phyloP scores from a whole-genome alignment of 2,113 vertebrate species.

The Trinectes maculatus region DNA sequence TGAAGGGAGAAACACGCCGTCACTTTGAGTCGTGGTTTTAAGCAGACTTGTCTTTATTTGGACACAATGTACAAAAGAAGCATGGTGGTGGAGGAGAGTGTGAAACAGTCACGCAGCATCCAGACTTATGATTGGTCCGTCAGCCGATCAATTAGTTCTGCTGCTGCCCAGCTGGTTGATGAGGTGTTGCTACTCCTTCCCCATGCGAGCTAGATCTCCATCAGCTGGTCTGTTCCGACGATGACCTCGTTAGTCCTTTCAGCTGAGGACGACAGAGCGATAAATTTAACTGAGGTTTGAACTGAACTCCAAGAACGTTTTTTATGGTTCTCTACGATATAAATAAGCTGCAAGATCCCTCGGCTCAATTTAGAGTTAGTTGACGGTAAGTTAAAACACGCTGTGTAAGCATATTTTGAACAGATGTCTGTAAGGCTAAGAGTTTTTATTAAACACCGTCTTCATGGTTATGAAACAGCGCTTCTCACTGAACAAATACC shows the following conservation, averaged over 20 bases:
- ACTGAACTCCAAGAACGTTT: background rate
- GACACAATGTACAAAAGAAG: conserved; percentile 67
- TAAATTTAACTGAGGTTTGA: background rate
- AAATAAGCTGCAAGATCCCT: background rate
- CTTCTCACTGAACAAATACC: too few relatives aligned
- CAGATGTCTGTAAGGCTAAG: too few relatives aligned
- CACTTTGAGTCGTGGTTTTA: conserved; percentile 42
- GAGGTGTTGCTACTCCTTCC: conserved; percentile 18
- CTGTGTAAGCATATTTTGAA: too few relatives aligned
- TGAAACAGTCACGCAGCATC: background rate
- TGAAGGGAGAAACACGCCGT: background rate
- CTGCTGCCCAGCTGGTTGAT: conserved; percentile 35
- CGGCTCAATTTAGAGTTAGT: background rate
- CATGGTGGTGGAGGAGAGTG: conserved; percentile 4
- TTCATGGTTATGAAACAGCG: too few relatives aligned
- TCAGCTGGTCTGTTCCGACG: conserved; percentile 95
- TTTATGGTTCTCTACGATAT: background rate
- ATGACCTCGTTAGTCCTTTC: conserved; percentile 96
- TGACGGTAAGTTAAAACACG: too few relatives aligned
- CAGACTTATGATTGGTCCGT: conserved; percentile 33
- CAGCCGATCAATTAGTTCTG: conserved; percentile 12
- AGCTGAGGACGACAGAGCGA: conserved; percentile 79
- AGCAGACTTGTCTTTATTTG: conserved; percentile 79
- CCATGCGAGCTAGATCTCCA: conserved; percentile 90
- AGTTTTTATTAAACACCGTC: too few relatives aligned